Evolutionary conservation across 2,113 vertebrate genomes (phyloP).

Genomic region (Excalfactoria chinensis): DNA sequence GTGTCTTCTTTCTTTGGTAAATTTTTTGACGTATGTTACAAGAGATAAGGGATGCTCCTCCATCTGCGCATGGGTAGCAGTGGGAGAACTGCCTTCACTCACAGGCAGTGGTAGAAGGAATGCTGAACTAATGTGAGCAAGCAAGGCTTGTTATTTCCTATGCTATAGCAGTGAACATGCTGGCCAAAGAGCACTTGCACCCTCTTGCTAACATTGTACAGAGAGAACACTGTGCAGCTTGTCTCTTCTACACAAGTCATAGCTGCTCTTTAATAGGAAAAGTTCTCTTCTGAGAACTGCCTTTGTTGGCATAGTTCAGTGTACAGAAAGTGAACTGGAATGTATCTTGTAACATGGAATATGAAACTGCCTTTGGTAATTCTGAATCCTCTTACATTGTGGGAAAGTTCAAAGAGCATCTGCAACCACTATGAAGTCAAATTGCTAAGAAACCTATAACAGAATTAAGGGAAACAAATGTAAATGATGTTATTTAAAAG

Average conservation of each 20-base stretch:
- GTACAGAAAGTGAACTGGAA: background rate
- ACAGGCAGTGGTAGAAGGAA: background rate
- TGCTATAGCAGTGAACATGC: background rate
- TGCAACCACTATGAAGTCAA: background rate
- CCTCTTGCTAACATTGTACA: background rate
- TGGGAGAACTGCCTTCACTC: background rate
- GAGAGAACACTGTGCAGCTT: background rate
- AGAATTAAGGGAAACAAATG: conserved; percentile 19
- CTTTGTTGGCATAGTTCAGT: background rate
- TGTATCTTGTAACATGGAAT: background rate
- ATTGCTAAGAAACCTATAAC: background rate
- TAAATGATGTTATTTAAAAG: background rate
- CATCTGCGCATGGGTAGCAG: background rate
- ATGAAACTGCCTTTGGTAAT: background rate
- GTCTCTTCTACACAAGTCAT: background rate
- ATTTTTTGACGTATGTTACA: background rate
- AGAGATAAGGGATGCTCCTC: background rate
- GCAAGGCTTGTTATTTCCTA: background rate
- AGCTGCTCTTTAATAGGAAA: accelerated
- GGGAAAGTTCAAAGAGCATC: conserved; percentile 25
- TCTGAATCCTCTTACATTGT: background rate
- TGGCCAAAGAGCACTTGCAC: background rate
- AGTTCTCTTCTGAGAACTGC: background rate
- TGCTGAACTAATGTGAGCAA: background rate
- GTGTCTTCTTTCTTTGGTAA: background rate